Evolutionary conservation across 2,888 invertebrate genomes (phyloP), one percentile per base, ranked within the genome.

Genomic region (Rapana venosa): DNA sequence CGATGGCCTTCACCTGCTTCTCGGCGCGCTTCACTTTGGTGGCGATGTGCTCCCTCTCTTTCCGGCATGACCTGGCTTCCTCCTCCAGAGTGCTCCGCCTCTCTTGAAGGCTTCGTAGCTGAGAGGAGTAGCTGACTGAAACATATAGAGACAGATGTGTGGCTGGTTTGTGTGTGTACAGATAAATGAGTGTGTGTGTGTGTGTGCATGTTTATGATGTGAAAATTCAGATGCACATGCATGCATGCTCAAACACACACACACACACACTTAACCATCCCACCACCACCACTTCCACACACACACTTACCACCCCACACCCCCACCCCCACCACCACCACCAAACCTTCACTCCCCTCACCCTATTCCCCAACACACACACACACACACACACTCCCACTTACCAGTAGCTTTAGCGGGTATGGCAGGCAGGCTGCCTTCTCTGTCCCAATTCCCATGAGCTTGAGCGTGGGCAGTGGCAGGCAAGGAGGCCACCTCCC

Each of bases 1-100:
- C 36, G 47, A 88, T 88, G 70, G 84, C 88, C 11, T 84, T 61
- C 70, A 88, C 15, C 84, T 83, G 88, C n/a, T 81, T 58, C n/a
- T 84, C 47, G 2, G 88, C 84, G n/a, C 84, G 56, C 30, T 84
- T 84, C 61, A 84, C 83, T 13, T 30, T 81, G 30, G 66, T 15
- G 17, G 26, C 61, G 35, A 84, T 30, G 26, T 47, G 66, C 56
- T 90, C 88, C 35, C 70, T 47, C 77, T 88, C 74, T 70, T 56
- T 32, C 36, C 88, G 20, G 74, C 47, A 56, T 4, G 36, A n/a
- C 22, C n/a, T 58, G 30, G 77, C 90, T 74, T 86, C 88, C 30
- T 74, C 90, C 83, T 84, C 36, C 61, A 90, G 61, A 13, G 84
- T 56, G 22, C 13, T 84, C 36, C 66, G 66, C 47, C 70, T 35